Percentiles rank a stretch among this genome's conserved stretches.
Evolutionary conservation across 2,888 invertebrate genomes (phyloP).

Genomic region (Hemicrepidius hirtus): DNA sequence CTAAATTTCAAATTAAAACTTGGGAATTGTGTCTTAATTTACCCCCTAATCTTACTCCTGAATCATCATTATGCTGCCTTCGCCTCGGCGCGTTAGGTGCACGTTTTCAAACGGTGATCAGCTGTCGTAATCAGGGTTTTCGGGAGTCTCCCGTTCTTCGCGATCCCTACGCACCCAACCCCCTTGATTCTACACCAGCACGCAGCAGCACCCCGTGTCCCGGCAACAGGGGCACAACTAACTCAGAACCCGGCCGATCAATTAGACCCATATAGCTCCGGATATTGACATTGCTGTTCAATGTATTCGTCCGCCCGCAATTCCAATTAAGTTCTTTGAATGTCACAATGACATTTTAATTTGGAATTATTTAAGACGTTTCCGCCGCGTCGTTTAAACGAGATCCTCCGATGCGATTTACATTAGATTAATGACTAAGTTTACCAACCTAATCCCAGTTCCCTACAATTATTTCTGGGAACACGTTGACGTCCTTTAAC

Average conservation of each 20-base stretch:
- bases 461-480: conserved; percentile 35
- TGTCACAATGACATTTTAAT: conserved; percentile 68
- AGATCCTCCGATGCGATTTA: conserved; percentile 48
- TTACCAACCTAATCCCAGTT: conserved; percentile 43
- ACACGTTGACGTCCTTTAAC: conserved; percentile 20
- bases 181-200: conserved; percentile 8
- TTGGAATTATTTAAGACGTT: conserved; percentile 65
- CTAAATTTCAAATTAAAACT: conserved; percentile 50
- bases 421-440: conserved; percentile 57
- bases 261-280: conserved; percentile 66
- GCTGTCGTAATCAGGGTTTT: conserved; percentile 55
- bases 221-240: conserved; percentile 55
- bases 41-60: conserved; percentile 43
- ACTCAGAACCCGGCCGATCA: conserved; percentile 63
- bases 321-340: conserved; percentile 68
- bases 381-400: conserved; percentile 47
- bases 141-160: conserved; percentile 42
- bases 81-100: conserved; percentile 42
- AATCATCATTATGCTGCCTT: conserved; percentile 43
- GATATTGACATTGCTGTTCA: conserved; percentile 69
- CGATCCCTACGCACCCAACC: conserved; percentile 40
- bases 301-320: conserved; percentile 66
- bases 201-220: conserved; percentile 44
- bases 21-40: conserved; percentile 47
- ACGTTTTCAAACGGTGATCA: conserved; percentile 53